phyloP scores from a whole-genome alignment of 2,888 invertebrate genomes.

The Diachrysia chrysitis region DNA sequence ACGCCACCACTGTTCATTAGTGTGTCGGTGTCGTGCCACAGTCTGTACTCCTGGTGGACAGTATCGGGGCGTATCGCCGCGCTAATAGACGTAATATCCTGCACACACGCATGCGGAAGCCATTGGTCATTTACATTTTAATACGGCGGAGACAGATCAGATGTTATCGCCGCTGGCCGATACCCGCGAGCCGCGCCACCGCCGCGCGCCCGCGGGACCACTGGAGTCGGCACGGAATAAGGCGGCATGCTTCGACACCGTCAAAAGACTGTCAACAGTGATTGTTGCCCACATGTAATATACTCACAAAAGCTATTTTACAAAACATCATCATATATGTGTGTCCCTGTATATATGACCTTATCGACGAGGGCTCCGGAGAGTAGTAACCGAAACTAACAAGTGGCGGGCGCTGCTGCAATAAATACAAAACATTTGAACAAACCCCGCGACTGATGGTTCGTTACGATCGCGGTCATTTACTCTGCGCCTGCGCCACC shows the following conservation, averaged over 20 bases:
- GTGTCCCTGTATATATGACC: neutral
- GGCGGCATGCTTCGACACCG: neutral
- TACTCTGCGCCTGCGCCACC: conserved; percentile 49
- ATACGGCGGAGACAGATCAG: conserved; percentile 29
- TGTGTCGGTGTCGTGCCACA: neutral
- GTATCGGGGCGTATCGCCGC: conserved; percentile 26
- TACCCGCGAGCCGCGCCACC: neutral
- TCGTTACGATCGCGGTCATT: conserved; percentile 56
- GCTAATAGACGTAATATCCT: conserved; percentile 31
- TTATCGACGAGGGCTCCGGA: neutral
- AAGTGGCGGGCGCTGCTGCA: conserved; percentile 9
- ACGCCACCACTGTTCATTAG: conserved; percentile 21
- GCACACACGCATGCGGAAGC: conserved; percentile 41
- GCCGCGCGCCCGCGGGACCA: neutral
- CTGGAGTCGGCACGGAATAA: neutral
- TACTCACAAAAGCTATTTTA: neutral
- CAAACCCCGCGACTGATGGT: conserved; percentile 48
- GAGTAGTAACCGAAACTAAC: neutral
- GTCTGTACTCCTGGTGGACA: conserved; percentile 1
- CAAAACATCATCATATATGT: neutral
- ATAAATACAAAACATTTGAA: conserved; percentile 45
- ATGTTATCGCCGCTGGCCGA: conserved; percentile 30
- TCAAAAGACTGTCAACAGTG: neutral
- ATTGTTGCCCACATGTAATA: too few relatives aligned
- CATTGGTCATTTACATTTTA: conserved; percentile 33